Percentiles rank a stretch among this genome's conserved stretches.
These are phyloP conservation scores for Haemorhous mexicanus DNA, from an alignment of 2,113 vertebrate species.

Conservation along the genomic window DNA sequence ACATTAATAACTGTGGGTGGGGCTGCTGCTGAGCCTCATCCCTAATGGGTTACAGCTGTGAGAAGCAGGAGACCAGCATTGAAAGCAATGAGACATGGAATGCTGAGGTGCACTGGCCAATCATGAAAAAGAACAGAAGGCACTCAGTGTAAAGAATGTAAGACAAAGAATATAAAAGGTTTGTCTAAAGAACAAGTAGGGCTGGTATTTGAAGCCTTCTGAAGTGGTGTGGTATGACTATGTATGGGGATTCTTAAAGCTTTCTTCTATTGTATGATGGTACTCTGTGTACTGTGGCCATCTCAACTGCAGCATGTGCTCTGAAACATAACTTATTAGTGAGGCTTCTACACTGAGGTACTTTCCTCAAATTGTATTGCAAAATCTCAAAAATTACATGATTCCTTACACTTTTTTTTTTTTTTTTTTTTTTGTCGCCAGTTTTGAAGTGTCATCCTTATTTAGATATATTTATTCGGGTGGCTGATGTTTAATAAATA, in stretches of 20 bases:
- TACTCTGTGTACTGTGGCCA: background rate
- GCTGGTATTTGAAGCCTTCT: background rate
- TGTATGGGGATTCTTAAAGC: background rate
- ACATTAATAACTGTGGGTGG: background rate
- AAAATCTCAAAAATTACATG: background rate
- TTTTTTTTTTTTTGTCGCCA: background rate
- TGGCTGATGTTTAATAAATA: background rate
- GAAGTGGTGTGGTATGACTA: background rate
- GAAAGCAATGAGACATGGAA: background rate
- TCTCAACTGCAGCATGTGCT: background rate
- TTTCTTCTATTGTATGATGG: background rate
- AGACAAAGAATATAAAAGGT: background rate
- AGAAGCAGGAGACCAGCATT: background rate
- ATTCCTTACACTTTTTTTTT: too few species aligned
- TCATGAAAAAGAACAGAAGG: background rate
- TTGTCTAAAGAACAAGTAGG: background rate
- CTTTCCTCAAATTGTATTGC: background rate
- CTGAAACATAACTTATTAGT: background rate
- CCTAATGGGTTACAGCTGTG: background rate
- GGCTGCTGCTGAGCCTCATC: background rate
- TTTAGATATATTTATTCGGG: background rate
- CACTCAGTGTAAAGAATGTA: background rate
- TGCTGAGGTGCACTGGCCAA: background rate
- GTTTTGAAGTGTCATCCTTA: background rate
- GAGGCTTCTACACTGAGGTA: background rate